phyloP scores from a whole-genome alignment of 1,140 invertebrate genomes.

The Chrysoperla carnea region DNA sequence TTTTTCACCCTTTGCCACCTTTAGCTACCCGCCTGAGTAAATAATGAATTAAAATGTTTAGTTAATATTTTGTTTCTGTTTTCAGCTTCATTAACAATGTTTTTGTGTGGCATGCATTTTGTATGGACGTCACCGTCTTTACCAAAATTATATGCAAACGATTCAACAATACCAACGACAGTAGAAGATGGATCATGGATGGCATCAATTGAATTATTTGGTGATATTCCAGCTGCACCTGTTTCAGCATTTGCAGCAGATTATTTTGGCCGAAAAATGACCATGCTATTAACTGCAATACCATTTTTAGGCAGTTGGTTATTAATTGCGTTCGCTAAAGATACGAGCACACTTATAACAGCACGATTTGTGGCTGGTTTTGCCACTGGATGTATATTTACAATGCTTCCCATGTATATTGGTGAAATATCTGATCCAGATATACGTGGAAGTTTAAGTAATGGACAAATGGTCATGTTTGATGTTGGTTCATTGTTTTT shows the following conservation, averaged over 20 bases:
- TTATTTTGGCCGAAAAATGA: conserved; percentile 38
- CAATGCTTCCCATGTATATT: conserved; percentile 4
- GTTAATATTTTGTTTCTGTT: neutral
- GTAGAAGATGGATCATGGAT: conserved; percentile 34
- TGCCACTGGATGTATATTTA: conserved; percentile 6
- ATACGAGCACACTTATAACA: conserved; percentile 22
- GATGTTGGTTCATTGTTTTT: neutral
- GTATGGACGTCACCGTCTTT: conserved; percentile 40
- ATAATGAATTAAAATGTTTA: too few species aligned
- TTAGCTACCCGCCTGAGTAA: too few species aligned
- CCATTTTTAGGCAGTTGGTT: conserved; percentile 41
- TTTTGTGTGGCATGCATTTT: conserved; percentile 2
- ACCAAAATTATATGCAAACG: conserved; percentile 19
- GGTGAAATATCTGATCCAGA: conserved; percentile 2
- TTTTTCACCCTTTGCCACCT: too few species aligned
- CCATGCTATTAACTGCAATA: conserved; percentile 30
- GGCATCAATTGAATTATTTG: conserved; percentile 36
- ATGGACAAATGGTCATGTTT: neutral
- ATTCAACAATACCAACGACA: conserved; percentile 14
- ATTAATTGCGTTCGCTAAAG: conserved; percentile 25
- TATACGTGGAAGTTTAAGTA: neutral
- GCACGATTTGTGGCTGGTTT: conserved; percentile 17
- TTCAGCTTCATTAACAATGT: neutral
- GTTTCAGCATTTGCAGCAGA: conserved; percentile 32
- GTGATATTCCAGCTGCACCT: conserved; percentile 36